These are phyloP conservation scores for Parus major DNA, from an alignment of 2,113 vertebrate species.

Conservation along the genomic window DNA sequence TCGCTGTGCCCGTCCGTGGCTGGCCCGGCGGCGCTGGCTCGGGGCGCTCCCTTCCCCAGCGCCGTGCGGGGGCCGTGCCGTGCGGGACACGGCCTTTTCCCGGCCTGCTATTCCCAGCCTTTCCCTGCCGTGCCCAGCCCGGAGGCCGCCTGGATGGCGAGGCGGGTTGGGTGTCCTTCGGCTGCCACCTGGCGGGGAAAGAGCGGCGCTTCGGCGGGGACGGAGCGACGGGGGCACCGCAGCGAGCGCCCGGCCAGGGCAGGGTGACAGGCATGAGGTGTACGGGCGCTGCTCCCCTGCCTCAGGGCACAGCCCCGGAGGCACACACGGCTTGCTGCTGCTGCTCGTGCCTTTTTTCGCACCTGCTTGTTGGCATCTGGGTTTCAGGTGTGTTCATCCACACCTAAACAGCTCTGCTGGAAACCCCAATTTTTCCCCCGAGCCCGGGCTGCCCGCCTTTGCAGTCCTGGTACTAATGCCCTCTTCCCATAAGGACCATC, in stretches of 20 bases:
- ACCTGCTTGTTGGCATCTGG: not conserved
- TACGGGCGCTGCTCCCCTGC: rapidly evolving
- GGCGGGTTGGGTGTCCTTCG: not conserved
- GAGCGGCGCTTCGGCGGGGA: not conserved
- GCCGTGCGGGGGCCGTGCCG: no score
- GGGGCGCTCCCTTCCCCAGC: no score
- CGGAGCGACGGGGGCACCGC: not conserved
- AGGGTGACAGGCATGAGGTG: rapidly evolving
- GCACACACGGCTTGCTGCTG: rapidly evolving
- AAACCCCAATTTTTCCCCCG: rapidly evolving
- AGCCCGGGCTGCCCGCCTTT: rapidly evolving
- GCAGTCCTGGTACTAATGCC: not conserved
- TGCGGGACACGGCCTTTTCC: not conserved
- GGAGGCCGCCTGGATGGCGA: rapidly evolving
- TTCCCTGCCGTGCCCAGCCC: not conserved
- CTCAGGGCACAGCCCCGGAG: rapidly evolving
- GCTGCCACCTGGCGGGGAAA: slow-evolving; percentile 63
- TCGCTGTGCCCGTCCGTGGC: rapidly evolving
- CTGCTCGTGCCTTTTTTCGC: no score
- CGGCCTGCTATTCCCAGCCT: rapidly evolving
- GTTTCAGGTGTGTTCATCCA: not conserved
- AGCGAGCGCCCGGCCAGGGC: not conserved
- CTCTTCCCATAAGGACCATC: no score
- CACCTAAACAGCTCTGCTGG: not conserved
- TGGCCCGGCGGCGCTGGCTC: not conserved